Conservation (phyloP, 2,888 invertebrate genomes). For the Xestia xanthographa region DNA sequence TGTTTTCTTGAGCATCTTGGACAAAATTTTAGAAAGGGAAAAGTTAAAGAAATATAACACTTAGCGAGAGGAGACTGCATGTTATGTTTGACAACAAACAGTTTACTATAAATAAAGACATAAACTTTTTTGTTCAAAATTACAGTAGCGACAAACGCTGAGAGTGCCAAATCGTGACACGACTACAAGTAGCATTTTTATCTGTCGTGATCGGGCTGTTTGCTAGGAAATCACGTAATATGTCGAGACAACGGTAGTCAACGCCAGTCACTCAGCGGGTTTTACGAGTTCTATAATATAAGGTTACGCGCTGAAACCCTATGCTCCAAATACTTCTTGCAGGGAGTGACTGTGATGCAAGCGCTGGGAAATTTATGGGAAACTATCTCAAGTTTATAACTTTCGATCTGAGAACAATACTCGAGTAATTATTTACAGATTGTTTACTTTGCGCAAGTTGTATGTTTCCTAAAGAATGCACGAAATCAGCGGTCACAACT, state of each 20-base stretch:
- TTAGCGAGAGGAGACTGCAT: conserved; percentile 1
- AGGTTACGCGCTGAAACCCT: conserved; percentile 72
- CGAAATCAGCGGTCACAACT: conserved; percentile 24
- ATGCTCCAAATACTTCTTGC: conserved; percentile 57
- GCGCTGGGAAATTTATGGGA: conserved; percentile 69
- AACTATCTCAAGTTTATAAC: conserved; percentile 78
- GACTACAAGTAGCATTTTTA: conserved; percentile 63
- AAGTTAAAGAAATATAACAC: conserved; percentile 7
- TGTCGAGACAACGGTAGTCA: conserved; percentile 67
- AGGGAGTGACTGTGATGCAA: conserved; percentile 69
- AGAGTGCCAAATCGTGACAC: conserved; percentile 62
- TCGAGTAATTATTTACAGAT: conserved; percentile 75
- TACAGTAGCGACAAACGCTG: conserved; percentile 56
- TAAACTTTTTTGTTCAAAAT: conserved; percentile 61
- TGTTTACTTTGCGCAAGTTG: conserved; percentile 69
- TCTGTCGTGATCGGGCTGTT: conserved; percentile 64
- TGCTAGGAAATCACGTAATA: conserved; percentile 70
- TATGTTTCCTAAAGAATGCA: conserved; percentile 26
- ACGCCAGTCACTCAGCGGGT: conserved; percentile 70
- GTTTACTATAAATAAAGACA: conserved; percentile 52
- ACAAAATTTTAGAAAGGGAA: conserved; percentile 16
- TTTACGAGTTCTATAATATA: conserved; percentile 77
- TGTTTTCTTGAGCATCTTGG: conserved; percentile 26
- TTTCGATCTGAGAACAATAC: conserved; percentile 57
- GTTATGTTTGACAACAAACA: conserved; percentile 46